Conservation (phyloP, 2,113 vertebrate genomes). For the Petroica traversi region DNA sequence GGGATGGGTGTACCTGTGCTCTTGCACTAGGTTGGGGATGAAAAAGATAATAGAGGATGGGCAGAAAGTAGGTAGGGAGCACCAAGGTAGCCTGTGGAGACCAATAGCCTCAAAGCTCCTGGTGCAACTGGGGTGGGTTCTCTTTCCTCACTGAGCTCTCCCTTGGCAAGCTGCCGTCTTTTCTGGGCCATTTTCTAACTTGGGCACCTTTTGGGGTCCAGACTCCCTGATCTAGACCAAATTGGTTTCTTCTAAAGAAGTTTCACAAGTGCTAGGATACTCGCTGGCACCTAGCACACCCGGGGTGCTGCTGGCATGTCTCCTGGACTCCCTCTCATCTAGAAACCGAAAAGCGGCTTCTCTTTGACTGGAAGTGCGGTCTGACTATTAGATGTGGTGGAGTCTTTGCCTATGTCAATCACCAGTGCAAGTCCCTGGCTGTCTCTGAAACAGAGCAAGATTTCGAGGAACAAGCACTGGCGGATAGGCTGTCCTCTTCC, state of each 20-base stretch:
- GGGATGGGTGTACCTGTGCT: not conserved
- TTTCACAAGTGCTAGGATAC: not conserved
- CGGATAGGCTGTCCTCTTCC: not conserved
- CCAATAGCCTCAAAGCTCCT: not conserved
- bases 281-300: rapidly evolving
- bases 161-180: not conserved
- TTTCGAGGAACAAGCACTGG: not conserved
- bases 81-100: not conserved
- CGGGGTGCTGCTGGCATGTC: rapidly evolving
- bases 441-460: not conserved
- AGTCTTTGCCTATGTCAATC: not conserved
- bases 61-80: not conserved
- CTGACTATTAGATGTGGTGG: not conserved
- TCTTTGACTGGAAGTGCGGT: not conserved
- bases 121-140: rapidly evolving
- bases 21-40: not conserved
- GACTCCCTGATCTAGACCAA: not conserved
- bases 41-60: not conserved
- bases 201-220: not conserved
- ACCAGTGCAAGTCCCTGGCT: not conserved
- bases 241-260: not conserved
- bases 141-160: not conserved
- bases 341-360: not conserved
- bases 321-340: not conserved
- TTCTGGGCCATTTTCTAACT: not conserved